Base-by-base conservation (phyloP, 2,888 invertebrate genomes). In the Luperina nickerlii region DNA sequence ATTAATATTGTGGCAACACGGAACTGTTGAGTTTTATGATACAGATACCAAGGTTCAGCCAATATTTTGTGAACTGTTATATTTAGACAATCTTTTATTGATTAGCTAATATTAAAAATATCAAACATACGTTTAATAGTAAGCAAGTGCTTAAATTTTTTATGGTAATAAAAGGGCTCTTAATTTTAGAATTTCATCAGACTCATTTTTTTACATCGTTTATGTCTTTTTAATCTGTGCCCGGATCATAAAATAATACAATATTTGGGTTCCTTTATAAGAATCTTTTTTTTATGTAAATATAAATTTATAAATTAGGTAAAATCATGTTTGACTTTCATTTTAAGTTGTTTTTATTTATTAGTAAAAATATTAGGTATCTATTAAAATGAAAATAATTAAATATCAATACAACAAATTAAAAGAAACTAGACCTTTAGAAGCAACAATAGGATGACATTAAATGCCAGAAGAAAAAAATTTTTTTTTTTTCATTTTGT, bases 1-100 rank as follows among this genome's bases (percentile, higher is more conserved):
- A 85, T 85, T 78, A 80, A 82, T 81, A 84, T 73, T 79, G 81
- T 63, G 67, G 66, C 38, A 70, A 65, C 51, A 48, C 74, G 74
- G 77, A 72, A 84, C 48, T 81, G 38, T 62, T 69, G 54, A 15
- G 32, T 5, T 60, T 60, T 77, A 60, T 51, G 42, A 60, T 70
- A 13, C 8, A 20, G 18, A 32, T 81, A 38, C 20, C 79, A 74
- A 57, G 74, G 82, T 48, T 57, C 11, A 38, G 45, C 45, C 11
- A 67, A 60, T 60, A 60, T 60, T 60, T 57, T 60, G 2, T n/a
- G n/a, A 24, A 57, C 9, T 57, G n/a, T 1, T 11, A 20, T 57
- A 4, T 57, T 57, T 57, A 24, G 24, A 57, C 57, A 57, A 68
- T 67, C 4, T 48, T 67, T 27, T 60, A 65, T 32, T 74, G 13